Evolutionary conservation across 2,797 vertebrate genomes (phyloP), one percentile per base, ranked within the genome.

Genomic region (Melopsittacus undulatus): DNA sequence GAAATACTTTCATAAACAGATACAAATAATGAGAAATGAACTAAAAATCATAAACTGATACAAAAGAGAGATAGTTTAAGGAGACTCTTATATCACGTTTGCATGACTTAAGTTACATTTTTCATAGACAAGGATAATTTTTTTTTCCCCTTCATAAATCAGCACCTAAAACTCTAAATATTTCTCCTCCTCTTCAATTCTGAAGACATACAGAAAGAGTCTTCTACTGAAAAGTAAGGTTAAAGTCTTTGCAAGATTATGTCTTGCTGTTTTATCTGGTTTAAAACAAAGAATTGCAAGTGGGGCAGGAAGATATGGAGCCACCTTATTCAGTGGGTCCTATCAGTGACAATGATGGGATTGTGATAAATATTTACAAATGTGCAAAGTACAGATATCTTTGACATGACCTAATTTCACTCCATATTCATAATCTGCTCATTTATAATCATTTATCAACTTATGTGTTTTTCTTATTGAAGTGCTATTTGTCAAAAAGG

Each of bases 361-460:
- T 30, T 62, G 59, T 49, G 93, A 97, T 93, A 96, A 97, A 96
- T 95, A 95, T 95, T 97, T 97, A 84, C 69, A 78, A 85, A 87
- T 34, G 45, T 57, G 6, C 10, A 52, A 22, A 26, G 69, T 93
- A 92, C 94, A 93, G 91, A 67, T 95, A 87, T 74, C 75, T 86
- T 91, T 93, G 81, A 77, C 66, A 56, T 27, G 78, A 94, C 87
- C 59, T 92, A 87, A 92, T 96, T 97, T 97, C 67, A 74, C 75
- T 96, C 89, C 77, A 89, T 92, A 91, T 96, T 97, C 89, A 96
- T 93, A 92, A 73, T 51, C 83, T 80, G 81, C 95, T 96, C 46
- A 49, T 95, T 97, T 83, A 94, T 95, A 96, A 96, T 91, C 29
- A 90, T 95, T 97, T 93, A 94, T 96, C 95, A 96, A 29, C 43